Evolutionary conservation across 2,888 invertebrate genomes (phyloP).

Genomic region (Acronicta psi): DNA sequence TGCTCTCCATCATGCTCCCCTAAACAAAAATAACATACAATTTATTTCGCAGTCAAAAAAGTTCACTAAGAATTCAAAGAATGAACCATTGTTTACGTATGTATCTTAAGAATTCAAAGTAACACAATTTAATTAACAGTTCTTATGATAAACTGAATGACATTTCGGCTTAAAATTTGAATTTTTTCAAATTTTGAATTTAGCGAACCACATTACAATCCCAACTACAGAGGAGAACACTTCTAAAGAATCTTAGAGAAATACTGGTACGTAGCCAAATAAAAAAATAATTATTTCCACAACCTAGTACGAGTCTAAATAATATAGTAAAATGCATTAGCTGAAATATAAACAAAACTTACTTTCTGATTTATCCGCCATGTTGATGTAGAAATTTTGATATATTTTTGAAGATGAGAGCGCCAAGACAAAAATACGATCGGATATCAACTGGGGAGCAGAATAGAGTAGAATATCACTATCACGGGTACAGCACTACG

Average conservation of each 20-base stretch:
- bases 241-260: conserved; percentile 30
- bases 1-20: conserved; percentile 74
- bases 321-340: conserved; percentile 47
- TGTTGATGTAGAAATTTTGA: conserved; percentile 89
- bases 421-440: conserved; percentile 75
- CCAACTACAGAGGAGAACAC: conserved; percentile 38
- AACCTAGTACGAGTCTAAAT: conserved; percentile 11
- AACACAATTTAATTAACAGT: conserved; percentile 58
- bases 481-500: neutral
- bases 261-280: conserved; percentile 46
- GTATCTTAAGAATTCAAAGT: conserved; percentile 14
- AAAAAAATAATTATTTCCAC: conserved; percentile 27
- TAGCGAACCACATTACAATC: conserved; percentile 66
- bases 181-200: conserved; percentile 89
- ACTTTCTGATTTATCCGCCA: conserved; percentile 95
- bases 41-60: conserved; percentile 35
- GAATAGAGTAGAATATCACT: neutral
- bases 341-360: conserved; percentile 87
- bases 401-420: conserved; percentile 77
- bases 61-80: conserved; percentile 8
- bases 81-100: conserved; percentile 3
- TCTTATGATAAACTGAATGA: conserved; percentile 70
- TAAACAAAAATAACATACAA: conserved; percentile 62
- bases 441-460: conserved; percentile 43
- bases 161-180: conserved; percentile 83